Percentiles rank a stretch among this genome's conserved stretches.
These are phyloP conservation scores for Philereme vetulata DNA, from an alignment of 2,888 invertebrate species.

Conservation along the genomic window DNA sequence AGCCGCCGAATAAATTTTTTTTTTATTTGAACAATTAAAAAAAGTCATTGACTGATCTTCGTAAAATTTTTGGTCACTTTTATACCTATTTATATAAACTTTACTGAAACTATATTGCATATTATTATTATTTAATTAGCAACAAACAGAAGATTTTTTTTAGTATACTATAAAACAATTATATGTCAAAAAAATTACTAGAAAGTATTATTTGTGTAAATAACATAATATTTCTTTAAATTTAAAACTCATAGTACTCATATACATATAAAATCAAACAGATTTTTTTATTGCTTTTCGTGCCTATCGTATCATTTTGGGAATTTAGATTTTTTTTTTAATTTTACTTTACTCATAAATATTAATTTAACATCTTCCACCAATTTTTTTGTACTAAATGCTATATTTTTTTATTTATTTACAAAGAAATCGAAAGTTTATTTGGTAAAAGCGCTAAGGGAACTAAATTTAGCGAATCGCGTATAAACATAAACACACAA, in stretches of 20 bases:
- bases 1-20: too few relatives aligned
- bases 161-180: too few relatives aligned
- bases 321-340: slow-evolving; percentile 46
- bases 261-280: background rate
- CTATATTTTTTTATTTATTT: slow-evolving; percentile 69
- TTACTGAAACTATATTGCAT: too few relatives aligned
- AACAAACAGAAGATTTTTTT: too few relatives aligned
- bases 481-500: slow-evolving; percentile 12
- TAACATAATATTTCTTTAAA: too few relatives aligned
- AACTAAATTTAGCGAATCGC: slow-evolving; percentile 30
- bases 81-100: too few relatives aligned
- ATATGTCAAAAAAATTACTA: too few relatives aligned
- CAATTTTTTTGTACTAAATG: slow-evolving; percentile 79
- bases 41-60: too few relatives aligned
- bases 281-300: slow-evolving; percentile 28
- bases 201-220: too few relatives aligned
- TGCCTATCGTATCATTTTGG: slow-evolving; percentile 36
- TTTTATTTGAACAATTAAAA: too few relatives aligned
- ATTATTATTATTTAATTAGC: too few relatives aligned
- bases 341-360: slow-evolving; percentile 47
- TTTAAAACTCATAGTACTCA: background rate
- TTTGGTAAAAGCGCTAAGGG: slow-evolving; percentile 76
- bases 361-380: slow-evolving; percentile 65
- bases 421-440: slow-evolving; percentile 66
- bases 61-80: too few relatives aligned